phyloP scores from a whole-genome alignment of 2,797 vertebrate species.

The Gallinago stenura region DNA sequence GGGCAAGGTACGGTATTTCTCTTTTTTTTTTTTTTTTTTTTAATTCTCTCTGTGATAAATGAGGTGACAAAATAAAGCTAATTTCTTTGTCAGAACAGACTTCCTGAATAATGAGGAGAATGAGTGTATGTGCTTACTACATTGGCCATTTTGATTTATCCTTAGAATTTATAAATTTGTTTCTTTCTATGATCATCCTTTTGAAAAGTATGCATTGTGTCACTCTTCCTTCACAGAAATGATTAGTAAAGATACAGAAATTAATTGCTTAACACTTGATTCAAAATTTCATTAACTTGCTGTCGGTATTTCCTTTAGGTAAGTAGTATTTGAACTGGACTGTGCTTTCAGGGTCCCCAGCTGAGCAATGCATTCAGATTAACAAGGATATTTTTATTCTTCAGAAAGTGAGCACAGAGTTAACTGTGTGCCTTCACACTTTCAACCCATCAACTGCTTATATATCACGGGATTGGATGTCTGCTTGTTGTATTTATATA shows the following conservation, averaged over 20 bases:
- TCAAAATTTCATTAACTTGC: background rate
- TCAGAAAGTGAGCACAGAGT: background rate
- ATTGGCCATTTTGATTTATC: conserved; percentile 16
- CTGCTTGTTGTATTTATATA: background rate
- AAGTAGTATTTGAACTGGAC: background rate
- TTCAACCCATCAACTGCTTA: background rate
- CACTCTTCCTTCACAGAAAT: background rate
- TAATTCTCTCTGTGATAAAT: conserved; percentile 55
- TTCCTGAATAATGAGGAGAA: conserved; percentile 32
- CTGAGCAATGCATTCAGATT: background rate
- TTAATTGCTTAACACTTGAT: background rate
- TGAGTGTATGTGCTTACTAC: background rate
- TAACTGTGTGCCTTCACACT: background rate
- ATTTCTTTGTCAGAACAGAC: conserved; percentile 57
- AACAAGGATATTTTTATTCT: background rate
- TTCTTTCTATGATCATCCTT: background rate
- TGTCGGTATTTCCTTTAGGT: background rate
- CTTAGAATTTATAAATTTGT: background rate
- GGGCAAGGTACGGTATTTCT: background rate
- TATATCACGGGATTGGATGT: background rate
- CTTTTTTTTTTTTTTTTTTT: background rate
- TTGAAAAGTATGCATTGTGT: background rate
- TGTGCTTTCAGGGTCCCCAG: background rate
- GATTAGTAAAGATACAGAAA: background rate
- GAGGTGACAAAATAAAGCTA: conserved; percentile 63